Base-by-base conservation (phyloP, 2,888 invertebrate genomes). In the Hylaea fasciaria region DNA sequence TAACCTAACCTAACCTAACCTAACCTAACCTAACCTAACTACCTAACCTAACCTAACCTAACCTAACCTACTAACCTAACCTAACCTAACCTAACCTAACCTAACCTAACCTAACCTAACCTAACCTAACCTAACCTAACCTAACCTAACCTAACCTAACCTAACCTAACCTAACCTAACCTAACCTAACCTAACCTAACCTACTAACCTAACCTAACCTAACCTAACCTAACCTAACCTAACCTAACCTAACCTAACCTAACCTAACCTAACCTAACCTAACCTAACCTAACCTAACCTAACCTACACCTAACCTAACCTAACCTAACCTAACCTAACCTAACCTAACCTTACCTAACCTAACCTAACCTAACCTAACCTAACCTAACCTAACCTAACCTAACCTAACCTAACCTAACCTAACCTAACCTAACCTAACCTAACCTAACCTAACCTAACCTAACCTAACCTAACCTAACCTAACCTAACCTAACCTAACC, bases 201-300 rank as follows among this genome's bases (percentile, higher is more conserved):
- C n/a, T n/a, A n/a, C n/a, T n/a, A 37, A 8, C 37, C 11, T 11
- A 37, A 8, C 37, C 11, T 11, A 37, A 8, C 37, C 11, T 11
- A 37, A 8, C 37, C 11, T 11, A 37, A 8, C 37, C 11, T 11
- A 37, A 5, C 37, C 11, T 10, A 37, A 5, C 37, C 11, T 37
- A 37, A 37, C 37, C 37, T 37, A 37, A 37, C 37, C 37, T 37
- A 37, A 37, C 37, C 37, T 37, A 37, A 37, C 37, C 37, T 37
- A 37, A 37, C 37, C 37, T 37, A 37, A 37, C 37, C 37, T 37
- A 37, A 37, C 37, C 37, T 10, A 37, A 37, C 37, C 37, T 37
- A 37, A 37, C 37, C 37, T 37, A 37, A 37, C 37, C 37, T 11
- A 10, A 37, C 37, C 37, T 37, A 37, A 37, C 37, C 37, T 37